phyloP scores from a whole-genome alignment of 2,113 vertebrate genomes.

The Pleuronectes platessa region DNA sequence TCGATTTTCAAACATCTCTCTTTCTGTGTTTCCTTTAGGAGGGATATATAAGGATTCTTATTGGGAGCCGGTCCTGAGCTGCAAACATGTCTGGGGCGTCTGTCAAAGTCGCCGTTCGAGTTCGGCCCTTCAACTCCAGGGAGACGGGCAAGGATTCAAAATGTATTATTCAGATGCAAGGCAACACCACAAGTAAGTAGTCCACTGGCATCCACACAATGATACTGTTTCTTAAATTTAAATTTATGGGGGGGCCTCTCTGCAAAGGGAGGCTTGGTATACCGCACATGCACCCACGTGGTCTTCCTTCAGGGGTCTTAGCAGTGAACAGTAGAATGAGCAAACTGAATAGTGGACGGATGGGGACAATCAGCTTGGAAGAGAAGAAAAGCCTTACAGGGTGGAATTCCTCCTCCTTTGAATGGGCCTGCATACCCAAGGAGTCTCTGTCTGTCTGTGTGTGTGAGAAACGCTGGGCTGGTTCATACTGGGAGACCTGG shows the following conservation, averaged over 20 bases:
- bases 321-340: constrained; percentile 61
- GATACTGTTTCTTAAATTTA: constrained; percentile 2
- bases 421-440: constrained; percentile 68
- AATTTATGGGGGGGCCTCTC: constrained; percentile 15
- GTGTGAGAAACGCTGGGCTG: constrained; percentile 66
- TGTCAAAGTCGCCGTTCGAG: constrained; percentile 97
- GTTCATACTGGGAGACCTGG: constrained; percentile 49
- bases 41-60: constrained; percentile 42
- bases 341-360: constrained; percentile 69
- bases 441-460: constrained; percentile 41
- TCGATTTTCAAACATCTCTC: neutral
- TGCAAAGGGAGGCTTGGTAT: constrained; percentile 21
- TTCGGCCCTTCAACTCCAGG: constrained; percentile 96
- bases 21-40: constrained; percentile 60
- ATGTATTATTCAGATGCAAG: constrained; percentile 99
- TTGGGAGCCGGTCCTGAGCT: constrained; percentile 50
- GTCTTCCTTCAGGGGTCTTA: constrained; percentile 41
- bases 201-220: constrained; percentile 12
- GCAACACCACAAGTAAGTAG: constrained; percentile 97
- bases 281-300: constrained; percentile 29
- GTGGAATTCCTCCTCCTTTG: constrained; percentile 57
- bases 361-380: constrained; percentile 62
- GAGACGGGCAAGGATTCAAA: constrained; percentile 96
- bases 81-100: constrained; percentile 95
- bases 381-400: constrained; percentile 71